These are phyloP conservation scores for Aphelocoma californica DNA, from an alignment of 2,797 vertebrate genomes.

Conservation along the genomic window DNA sequence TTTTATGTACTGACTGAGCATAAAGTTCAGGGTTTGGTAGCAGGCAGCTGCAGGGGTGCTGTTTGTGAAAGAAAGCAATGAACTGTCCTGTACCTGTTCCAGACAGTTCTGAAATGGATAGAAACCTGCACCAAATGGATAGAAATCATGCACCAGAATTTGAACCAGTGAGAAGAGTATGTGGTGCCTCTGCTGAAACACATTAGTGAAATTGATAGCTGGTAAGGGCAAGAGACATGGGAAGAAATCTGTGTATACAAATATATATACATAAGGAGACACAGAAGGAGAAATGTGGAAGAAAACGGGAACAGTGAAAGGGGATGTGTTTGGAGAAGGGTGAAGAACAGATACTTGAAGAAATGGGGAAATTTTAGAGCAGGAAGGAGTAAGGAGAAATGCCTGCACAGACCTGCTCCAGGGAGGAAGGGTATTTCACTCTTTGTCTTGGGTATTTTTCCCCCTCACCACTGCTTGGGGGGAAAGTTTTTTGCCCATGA, in stretches of 20 bases:
- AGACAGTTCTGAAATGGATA: not conserved
- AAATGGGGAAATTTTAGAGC: not conserved
- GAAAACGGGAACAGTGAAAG: not conserved
- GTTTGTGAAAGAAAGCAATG: not conserved
- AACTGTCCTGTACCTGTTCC: not conserved
- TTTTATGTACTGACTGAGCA: rapidly evolving
- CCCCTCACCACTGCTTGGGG: not conserved
- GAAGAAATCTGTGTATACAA: not conserved
- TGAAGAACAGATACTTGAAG: not conserved
- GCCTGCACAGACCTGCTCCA: not conserved
- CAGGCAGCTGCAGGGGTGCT: not conserved
- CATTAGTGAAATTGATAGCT: not conserved
- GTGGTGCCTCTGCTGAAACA: not conserved
- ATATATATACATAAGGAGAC: not conserved
- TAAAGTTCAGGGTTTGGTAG: not conserved
- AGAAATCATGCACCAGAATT: not conserved
- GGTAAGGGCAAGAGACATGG: not conserved
- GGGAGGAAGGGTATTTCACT: not conserved
- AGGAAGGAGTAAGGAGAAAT: not conserved
- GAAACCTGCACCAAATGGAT: too few relatives aligned
- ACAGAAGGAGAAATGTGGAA: not conserved
- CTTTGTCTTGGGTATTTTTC: not conserved
- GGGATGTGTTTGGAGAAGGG: not conserved
- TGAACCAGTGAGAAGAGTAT: not conserved
- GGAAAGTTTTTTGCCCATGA: not conserved